Conservation (phyloP, 1,140 invertebrate species). For the Lucilia sericata region DNA sequence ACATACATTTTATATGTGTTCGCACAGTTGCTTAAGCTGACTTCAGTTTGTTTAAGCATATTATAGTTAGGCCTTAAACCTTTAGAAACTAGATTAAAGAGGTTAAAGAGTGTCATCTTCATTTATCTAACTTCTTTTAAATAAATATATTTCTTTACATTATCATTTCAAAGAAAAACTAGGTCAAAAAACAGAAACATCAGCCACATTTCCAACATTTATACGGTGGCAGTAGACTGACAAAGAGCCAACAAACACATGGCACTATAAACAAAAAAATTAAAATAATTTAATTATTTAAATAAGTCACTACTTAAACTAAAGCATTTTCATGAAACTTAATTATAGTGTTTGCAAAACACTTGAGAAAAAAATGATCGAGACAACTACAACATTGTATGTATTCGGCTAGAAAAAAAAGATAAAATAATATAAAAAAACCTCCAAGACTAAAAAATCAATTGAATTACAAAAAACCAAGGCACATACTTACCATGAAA, state of each 20-base stretch:
- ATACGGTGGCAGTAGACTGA: not conserved
- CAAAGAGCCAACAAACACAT: not conserved
- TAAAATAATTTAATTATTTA: constrained; percentile 27
- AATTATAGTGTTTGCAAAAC: constrained; percentile 39
- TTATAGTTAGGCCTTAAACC: too few relatives aligned
- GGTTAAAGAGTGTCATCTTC: too few relatives aligned
- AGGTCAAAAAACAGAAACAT: not conserved
- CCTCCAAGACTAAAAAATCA: not conserved
- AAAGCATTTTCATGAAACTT: constrained; percentile 7
- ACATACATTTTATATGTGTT: too few relatives aligned
- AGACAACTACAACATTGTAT: not conserved
- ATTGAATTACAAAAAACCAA: too few relatives aligned
- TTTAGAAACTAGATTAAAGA: too few relatives aligned
- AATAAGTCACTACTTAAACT: constrained; percentile 31
- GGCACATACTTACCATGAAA: not conserved
- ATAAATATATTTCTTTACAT: not conserved
- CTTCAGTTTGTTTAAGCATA: too few relatives aligned
- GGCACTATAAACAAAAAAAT: not conserved
- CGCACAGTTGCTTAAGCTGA: too few relatives aligned
- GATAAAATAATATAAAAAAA: not conserved
- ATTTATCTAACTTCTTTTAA: too few relatives aligned
- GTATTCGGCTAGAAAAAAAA: not conserved
- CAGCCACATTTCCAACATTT: not conserved
- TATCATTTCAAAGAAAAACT: not conserved
- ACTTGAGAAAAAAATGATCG: constrained; percentile 19